A percentile compares a stretch with the other conserved stretches of the same genome.
Conservation (phyloP, 2,113 vertebrate species). For the Scartelaos histophorus region DNA sequence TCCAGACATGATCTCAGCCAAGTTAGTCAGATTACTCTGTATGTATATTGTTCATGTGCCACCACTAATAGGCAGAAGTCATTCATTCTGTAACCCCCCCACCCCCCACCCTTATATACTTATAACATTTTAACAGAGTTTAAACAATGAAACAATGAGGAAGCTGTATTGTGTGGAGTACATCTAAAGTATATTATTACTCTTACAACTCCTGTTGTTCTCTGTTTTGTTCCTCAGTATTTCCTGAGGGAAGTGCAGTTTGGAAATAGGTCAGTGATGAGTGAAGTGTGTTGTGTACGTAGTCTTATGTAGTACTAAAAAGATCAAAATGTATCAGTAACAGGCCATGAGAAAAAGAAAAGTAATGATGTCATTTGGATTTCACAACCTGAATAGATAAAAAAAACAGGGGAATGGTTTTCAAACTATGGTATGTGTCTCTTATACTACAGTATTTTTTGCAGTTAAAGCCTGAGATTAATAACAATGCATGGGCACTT, state of each 20-base stretch:
- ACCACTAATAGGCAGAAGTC: constrained; percentile 43
- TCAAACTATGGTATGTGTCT: background rate
- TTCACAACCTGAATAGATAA: constrained; percentile 38
- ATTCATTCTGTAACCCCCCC: too few species aligned
- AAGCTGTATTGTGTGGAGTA: constrained; percentile 14
- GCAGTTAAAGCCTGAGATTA: background rate
- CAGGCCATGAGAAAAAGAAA: constrained; percentile 22
- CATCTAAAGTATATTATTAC: constrained; percentile 51
- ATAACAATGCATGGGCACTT: too few species aligned
- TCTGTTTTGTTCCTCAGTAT: constrained; percentile 57
- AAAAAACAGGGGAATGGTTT: background rate
- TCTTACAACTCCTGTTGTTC: constrained; percentile 49
- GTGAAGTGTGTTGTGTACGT: constrained; percentile 17
- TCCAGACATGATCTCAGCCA: constrained; percentile 42
- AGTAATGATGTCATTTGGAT: constrained; percentile 30
- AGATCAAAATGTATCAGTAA: constrained; percentile 48
- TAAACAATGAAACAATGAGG: constrained; percentile 5
- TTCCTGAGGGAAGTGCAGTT: constrained; percentile 57
- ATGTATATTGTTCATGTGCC: constrained; percentile 43
- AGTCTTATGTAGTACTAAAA: constrained; percentile 32
- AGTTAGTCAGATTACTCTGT: constrained; percentile 48
- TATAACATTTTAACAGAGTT: constrained; percentile 25
- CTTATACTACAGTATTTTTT: background rate
- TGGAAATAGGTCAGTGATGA: constrained; percentile 46
- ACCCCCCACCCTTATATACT: too few species aligned